phyloP scores from a whole-genome alignment of 2,113 vertebrate species.

The Glaucidium brasilianum region DNA sequence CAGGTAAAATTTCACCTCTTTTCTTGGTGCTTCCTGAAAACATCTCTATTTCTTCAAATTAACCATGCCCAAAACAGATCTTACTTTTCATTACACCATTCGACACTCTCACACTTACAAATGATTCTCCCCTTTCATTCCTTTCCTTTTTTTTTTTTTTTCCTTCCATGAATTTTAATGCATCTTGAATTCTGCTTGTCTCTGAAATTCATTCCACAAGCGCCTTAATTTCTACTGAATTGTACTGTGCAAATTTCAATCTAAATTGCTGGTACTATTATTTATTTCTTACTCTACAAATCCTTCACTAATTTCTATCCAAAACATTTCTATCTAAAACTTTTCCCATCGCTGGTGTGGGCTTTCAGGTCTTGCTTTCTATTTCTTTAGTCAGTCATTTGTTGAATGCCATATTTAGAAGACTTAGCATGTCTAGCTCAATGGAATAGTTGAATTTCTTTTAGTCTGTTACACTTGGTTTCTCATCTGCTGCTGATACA shows the following conservation, averaged over 20 bases:
- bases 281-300: background rate
- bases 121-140: background rate
- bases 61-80: background rate
- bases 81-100: background rate
- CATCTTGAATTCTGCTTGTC: background rate
- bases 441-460: background rate
- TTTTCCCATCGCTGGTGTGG: background rate
- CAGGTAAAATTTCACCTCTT: constrained; percentile 69
- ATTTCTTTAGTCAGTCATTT: background rate
- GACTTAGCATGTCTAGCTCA: background rate
- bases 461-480: background rate
- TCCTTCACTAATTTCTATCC: background rate
- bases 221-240: background rate
- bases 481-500: background rate
- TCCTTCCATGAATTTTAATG: background rate
- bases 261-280: background rate
- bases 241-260: background rate
- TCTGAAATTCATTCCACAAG: background rate
- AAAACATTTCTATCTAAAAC: background rate
- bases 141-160: background rate
- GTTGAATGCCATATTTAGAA: background rate
- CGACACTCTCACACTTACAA: background rate
- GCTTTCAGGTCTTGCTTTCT: background rate
- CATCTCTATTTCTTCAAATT: background rate
- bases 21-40: background rate